Evolutionary conservation across 2,888 invertebrate genomes (phyloP).

Genomic region (Morpho helenor): DNA sequence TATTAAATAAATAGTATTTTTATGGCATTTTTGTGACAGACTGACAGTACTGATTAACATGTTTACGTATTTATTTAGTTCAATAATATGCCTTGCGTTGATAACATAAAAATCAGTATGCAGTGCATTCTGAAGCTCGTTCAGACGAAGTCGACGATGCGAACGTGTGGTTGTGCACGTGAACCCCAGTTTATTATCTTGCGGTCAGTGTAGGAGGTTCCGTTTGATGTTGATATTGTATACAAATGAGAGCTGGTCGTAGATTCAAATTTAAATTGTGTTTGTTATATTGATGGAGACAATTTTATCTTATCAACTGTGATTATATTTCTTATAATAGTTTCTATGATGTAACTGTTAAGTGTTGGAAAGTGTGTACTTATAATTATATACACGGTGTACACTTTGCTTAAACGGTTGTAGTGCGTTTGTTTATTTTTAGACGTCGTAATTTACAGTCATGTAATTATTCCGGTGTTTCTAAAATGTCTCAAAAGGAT

Average conservation of each 20-base stretch:
- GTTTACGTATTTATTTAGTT: constrained; percentile 5
- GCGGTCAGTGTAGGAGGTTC: constrained; percentile 33
- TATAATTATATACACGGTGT: constrained; percentile 26
- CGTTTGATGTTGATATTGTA: constrained; percentile 15
- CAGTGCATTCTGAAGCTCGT: constrained; percentile 3
- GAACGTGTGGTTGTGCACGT: constrained; percentile 25
- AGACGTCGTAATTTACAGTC: constrained; percentile 72
- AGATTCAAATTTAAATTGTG: background rate
- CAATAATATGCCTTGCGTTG: constrained; percentile 7
- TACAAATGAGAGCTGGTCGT: background rate
- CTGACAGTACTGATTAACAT: too few species aligned
- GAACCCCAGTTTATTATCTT: constrained; percentile 9
- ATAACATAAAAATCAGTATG: constrained; percentile 13
- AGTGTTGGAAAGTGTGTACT: constrained; percentile 8
- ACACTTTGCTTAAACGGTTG: constrained; percentile 45
- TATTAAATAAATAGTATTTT: too few species aligned
- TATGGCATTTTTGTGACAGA: too few species aligned
- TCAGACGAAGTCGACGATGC: constrained; percentile 15
- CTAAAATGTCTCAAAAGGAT: constrained; percentile 87
- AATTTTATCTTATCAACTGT: background rate
- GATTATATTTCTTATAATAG: background rate
- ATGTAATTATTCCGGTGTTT: constrained; percentile 70
- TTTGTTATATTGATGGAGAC: constrained; percentile 2
- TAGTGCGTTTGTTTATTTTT: constrained; percentile 78
- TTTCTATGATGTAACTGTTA: constrained; percentile 3